A percentile compares a stretch with the other conserved stretches of the same genome.
Conservation (phyloP, 2,797 vertebrate genomes). For the Tragopan temminckii region DNA sequence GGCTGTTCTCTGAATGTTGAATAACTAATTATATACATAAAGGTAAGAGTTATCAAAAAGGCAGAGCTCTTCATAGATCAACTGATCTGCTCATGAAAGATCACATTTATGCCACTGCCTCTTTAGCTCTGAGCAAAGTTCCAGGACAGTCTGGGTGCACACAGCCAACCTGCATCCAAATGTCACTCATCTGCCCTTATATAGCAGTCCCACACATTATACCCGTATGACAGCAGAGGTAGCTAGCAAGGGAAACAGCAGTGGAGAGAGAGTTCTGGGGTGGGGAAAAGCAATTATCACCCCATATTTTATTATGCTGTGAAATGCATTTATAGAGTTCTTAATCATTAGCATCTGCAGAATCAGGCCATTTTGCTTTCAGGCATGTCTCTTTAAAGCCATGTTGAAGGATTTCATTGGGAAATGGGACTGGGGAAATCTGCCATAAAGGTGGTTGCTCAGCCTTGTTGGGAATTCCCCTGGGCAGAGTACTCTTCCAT, state of each 20-base stretch:
- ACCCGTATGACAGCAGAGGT: not conserved
- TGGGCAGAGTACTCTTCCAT: not conserved
- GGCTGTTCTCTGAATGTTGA: not conserved
- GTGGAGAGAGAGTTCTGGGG: not conserved
- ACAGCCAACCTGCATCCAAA: not conserved
- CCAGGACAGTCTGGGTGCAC: not conserved
- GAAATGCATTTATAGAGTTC: not conserved
- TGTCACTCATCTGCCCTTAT: not conserved
- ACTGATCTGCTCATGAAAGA: not conserved
- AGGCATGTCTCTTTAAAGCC: not conserved
- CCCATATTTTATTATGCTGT: not conserved
- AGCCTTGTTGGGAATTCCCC: not conserved
- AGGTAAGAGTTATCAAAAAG: not conserved
- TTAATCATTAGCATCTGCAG: not conserved
- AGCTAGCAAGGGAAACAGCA: not conserved
- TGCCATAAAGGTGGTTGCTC: not conserved
- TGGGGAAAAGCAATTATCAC: not conserved
- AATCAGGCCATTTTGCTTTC: not conserved
- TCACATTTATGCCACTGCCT: not conserved
- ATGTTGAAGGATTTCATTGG: not conserved
- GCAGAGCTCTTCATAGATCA: not conserved
- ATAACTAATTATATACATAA: not conserved
- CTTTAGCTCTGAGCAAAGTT: not conserved
- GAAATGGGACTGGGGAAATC: not conserved
- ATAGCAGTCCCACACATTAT: fast-evolving